Evolutionary conservation across 2,797 vertebrate species (phyloP), one percentile per base, ranked within the genome.

Genomic region (Cirrhinus molitorella): DNA sequence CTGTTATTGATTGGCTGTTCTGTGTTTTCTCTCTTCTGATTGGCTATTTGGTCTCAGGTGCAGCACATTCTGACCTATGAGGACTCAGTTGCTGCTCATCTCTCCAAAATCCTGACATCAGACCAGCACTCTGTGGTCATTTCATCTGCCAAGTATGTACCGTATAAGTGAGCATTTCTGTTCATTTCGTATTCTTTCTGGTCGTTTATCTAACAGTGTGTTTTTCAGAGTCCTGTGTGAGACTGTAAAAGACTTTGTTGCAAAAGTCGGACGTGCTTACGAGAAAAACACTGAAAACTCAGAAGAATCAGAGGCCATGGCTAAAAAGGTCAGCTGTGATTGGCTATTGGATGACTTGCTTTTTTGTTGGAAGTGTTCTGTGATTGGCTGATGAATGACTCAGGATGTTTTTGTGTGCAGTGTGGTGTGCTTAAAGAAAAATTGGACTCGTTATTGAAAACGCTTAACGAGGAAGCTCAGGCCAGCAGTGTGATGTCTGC

Each of bases 41-140:
- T 83, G 75, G 45, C 37, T 63, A 51, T 61, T 49, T 21, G 53
- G 61, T 34, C 87, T 13, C 88, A 99, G 98, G 98, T 98, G n/a
- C 98, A 97, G 91, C 97, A 99, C 88, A 99, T 99, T 88, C 95
- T 97, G 83, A 97, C 96, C 84, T 99, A 99, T 70, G 98, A 99
- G 92, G 97, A 99, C 90, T 99, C 98, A 0, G 97, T 99, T 4
- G 98, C 97, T 5, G 96, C 96, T 89, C 98, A 99, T 90, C 93
- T 99, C 72, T 97, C 98, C 28, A 98, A 98, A 93, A 99, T 99
- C 91, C 94, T 99, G 89, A 97, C 96, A 61, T 99, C 97, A 1
- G 97, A 99, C 92, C 97, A 99, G 89, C 98, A 99, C 88, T 98
- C 98, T 0, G 98, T 99, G 23, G 97, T 99, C 89, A 99, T 99